A percentile compares a stretch with the other conserved stretches of the same genome.
phyloP scores from a whole-genome alignment of 2,888 invertebrate species.

The Gryllus longicercus region DNA sequence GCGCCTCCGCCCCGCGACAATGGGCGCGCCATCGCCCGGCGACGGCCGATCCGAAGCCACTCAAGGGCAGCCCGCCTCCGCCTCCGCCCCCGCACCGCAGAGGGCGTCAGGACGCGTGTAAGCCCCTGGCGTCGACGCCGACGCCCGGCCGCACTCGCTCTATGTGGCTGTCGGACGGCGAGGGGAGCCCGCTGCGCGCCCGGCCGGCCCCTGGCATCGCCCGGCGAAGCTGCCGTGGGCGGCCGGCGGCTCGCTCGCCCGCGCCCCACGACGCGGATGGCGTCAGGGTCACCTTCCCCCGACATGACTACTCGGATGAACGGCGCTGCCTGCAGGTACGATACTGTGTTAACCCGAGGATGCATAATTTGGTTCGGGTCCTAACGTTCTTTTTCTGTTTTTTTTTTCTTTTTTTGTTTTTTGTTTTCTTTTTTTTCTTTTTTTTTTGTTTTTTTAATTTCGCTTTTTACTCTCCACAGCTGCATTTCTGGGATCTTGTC shows the following conservation, averaged over 20 bases:
- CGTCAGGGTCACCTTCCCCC: neutral
- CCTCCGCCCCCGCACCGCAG: neutral
- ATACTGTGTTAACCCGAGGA: too few species aligned
- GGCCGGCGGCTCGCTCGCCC: neutral
- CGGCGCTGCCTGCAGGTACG: too few species aligned
- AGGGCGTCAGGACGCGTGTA: neutral
- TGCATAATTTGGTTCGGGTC: too few species aligned
- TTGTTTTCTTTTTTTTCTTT: too few species aligned
- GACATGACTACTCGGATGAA: too few species aligned
- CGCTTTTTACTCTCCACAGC: too few species aligned
- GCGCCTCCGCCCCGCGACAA: neutral
- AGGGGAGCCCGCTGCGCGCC: neutral
- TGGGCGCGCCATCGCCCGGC: neutral
- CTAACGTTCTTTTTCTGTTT: too few species aligned
- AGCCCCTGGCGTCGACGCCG: neutral
- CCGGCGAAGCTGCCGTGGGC: neutral
- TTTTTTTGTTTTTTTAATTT: too few species aligned
- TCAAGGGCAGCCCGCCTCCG: neutral
- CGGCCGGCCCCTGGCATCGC: neutral
- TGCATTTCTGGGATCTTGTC: too few species aligned
- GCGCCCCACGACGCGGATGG: neutral
- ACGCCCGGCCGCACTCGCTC: neutral
- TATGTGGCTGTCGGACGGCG: neutral
- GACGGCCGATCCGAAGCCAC: neutral
- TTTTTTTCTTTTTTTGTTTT: too few species aligned